phyloP scores from a whole-genome alignment of 2,113 vertebrate species.

The Mohoua ochrocephala region DNA sequence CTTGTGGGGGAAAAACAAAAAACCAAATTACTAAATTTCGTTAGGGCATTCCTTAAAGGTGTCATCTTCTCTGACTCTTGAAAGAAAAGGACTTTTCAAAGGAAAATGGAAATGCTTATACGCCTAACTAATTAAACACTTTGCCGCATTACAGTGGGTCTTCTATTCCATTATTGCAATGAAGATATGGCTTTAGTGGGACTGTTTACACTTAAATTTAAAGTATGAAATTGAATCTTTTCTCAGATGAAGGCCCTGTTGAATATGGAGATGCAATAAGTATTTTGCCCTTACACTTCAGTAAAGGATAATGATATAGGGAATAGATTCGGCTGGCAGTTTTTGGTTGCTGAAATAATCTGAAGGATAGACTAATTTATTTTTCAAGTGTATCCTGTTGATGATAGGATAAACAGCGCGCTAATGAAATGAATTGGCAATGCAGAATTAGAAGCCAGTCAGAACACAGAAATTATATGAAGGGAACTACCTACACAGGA shows the following conservation, averaged over 20 bases:
- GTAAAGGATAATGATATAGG: not conserved
- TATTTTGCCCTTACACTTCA: not conserved
- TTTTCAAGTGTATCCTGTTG: not conserved
- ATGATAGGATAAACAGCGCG: not conserved
- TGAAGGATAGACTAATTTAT: not conserved
- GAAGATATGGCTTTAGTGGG: not conserved
- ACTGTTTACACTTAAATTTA: not conserved
- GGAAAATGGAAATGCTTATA: not conserved
- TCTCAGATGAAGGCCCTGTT: not conserved
- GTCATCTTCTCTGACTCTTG: not conserved
- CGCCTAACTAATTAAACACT: not conserved
- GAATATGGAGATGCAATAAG: not conserved
- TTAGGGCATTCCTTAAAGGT: not conserved
- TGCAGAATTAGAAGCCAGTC: not conserved
- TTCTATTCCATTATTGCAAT: not conserved
- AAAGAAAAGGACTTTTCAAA: not conserved
- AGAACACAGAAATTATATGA: not conserved
- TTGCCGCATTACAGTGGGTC: not conserved
- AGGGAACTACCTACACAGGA: not conserved
- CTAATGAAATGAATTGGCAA: not conserved
- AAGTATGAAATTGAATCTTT: not conserved
- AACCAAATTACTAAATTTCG: not conserved
- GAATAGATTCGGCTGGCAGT: not conserved
- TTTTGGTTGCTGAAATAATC: conserved; percentile 8
- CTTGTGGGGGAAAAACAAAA: not conserved